Percentiles rank a stretch among this genome's conserved stretches.
These are phyloP conservation scores for Sebastes vulpes DNA, from an alignment of 2,797 vertebrate genomes.

Conservation along the genomic window DNA sequence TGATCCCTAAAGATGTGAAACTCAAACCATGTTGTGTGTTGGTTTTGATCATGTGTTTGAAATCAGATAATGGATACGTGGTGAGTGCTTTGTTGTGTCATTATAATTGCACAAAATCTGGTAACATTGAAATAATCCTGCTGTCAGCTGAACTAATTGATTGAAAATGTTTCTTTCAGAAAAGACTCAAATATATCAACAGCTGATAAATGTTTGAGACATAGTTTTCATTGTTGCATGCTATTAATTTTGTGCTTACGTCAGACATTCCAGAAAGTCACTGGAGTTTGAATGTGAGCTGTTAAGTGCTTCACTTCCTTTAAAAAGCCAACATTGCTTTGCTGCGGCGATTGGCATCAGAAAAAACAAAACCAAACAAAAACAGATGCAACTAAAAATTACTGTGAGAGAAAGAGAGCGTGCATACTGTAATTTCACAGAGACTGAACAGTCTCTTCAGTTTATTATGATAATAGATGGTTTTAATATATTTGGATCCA, in stretches of 20 bases:
- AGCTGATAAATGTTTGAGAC: conserved; percentile 12
- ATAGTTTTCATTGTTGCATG: conserved; percentile 12
- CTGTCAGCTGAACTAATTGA: neutral
- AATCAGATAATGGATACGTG: conserved; percentile 27
- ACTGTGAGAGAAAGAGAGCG: neutral
- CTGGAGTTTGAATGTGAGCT: conserved; percentile 31
- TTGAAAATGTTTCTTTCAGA: neutral
- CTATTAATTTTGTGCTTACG: conserved; percentile 28
- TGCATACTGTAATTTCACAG: conserved; percentile 20
- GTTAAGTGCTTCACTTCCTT: conserved; percentile 28
- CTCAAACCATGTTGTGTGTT: conserved; percentile 38
- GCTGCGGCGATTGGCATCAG: conserved; percentile 37
- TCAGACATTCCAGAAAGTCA: conserved; percentile 41
- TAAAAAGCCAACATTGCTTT: conserved; percentile 18
- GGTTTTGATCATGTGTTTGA: conserved; percentile 60
- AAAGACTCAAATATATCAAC: conserved; percentile 4
- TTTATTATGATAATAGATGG: conserved; percentile 17
- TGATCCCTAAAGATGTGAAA: conserved; percentile 68
- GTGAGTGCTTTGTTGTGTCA: neutral
- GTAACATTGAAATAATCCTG: neutral
- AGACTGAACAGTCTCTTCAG: conserved; percentile 6
- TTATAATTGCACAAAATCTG: neutral
- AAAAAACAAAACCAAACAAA: conserved; percentile 44
- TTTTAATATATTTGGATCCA: neutral
- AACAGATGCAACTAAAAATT: conserved; percentile 57